phyloP scores from a whole-genome alignment of 2,113 vertebrate species.

The Dromiciops gliroides region DNA sequence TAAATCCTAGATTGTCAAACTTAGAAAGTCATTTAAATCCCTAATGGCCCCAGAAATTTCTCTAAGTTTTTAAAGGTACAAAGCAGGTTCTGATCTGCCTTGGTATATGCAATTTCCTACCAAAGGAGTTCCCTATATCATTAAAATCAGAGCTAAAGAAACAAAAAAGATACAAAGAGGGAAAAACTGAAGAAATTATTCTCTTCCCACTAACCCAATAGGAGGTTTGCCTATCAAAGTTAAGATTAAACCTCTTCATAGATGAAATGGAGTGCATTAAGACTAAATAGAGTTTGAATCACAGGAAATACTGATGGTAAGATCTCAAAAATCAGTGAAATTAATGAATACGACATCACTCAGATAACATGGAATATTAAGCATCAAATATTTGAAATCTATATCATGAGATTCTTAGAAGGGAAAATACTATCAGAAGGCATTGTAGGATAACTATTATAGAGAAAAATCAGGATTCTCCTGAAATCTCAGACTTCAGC shows the following conservation, averaged over 20 bases:
- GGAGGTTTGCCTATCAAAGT: background rate
- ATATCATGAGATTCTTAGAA: background rate
- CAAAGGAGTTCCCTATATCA: too few species aligned
- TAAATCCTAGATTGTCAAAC: too few species aligned
- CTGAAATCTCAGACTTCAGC: background rate
- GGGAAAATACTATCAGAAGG: slow-evolving; percentile 13
- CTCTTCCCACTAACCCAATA: background rate
- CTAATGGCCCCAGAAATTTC: too few species aligned
- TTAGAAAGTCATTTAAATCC: too few species aligned
- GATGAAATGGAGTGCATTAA: background rate
- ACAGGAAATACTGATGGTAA: background rate
- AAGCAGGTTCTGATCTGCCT: too few species aligned
- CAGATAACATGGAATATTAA: background rate
- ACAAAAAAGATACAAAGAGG: background rate
- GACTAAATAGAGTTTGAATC: slow-evolving; percentile 15
- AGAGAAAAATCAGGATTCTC: too few species aligned
- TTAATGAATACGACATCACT: background rate
- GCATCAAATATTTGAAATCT: background rate
- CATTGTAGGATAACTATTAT: background rate
- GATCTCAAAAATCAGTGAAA: background rate
- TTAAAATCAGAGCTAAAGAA: background rate
- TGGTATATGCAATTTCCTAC: too few species aligned
- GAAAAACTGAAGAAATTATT: background rate
- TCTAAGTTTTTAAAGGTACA: too few species aligned
- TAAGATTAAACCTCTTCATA: slow-evolving; percentile 11